Percentiles rank a stretch among this genome's conserved stretches.
Evolutionary conservation across 2,888 invertebrate genomes (phyloP).

Genomic region (Carabus problematicus): DNA sequence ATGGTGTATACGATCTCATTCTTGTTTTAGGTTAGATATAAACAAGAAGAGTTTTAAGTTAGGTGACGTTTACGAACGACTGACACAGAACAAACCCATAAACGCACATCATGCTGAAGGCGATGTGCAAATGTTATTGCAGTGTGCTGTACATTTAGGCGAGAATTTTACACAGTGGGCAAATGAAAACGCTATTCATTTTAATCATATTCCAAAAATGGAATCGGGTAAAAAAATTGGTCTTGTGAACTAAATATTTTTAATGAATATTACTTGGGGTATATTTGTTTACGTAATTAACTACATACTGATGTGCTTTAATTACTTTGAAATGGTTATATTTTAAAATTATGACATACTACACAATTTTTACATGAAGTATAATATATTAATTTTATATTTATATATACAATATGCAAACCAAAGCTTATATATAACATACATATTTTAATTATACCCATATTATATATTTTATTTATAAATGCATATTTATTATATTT

Average conservation of each 20-base stretch:
- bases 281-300: too few species aligned
- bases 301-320: too few species aligned
- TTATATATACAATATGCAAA: too few species aligned
- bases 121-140: constrained; percentile 70
- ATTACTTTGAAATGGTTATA: too few species aligned
- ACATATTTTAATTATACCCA: too few species aligned
- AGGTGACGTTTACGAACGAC: constrained; percentile 63
- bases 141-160: constrained; percentile 66
- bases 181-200: constrained; percentile 56
- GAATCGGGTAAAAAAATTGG: constrained; percentile 44
- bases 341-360: too few species aligned
- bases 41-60: constrained; percentile 61
- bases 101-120: constrained; percentile 72
- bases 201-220: constrained; percentile 53
- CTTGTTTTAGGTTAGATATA: neutral
- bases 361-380: too few species aligned
- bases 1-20: neutral
- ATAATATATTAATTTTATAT: too few species aligned
- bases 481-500: too few species aligned
- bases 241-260: constrained; percentile 1
- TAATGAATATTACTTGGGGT: too few species aligned
- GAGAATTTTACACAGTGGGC: constrained; percentile 67
- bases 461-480: too few species aligned
- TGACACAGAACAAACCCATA: constrained; percentile 60
- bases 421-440: too few species aligned